Evolutionary conservation across 2,888 invertebrate genomes (phyloP).

Genomic region (Mylabris sibirica): DNA sequence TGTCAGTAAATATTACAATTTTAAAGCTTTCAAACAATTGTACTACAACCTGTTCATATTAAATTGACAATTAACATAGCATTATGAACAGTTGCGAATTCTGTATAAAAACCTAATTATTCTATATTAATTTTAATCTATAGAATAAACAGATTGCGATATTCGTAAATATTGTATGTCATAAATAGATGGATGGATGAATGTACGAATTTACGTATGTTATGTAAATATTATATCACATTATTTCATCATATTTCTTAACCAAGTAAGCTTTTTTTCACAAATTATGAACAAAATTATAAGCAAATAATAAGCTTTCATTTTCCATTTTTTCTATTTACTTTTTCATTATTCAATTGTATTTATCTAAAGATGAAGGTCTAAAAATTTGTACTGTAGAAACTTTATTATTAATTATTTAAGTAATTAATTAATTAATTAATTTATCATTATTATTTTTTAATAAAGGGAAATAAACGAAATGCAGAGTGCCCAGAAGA

Average conservation of each 20-base stretch:
- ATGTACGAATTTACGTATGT: constrained; percentile 28
- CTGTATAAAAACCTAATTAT: constrained; percentile 31
- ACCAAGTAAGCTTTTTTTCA: constrained; percentile 33
- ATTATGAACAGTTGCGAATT: constrained; percentile 24
- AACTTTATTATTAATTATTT: constrained; percentile 8
- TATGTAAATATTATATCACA: constrained; percentile 31
- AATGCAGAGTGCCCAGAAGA: constrained; percentile 56
- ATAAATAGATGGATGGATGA: constrained; percentile 23
- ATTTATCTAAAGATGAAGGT: constrained; percentile 27
- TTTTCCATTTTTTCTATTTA: background rate
- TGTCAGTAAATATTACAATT: constrained; percentile 19
- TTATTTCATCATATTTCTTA: constrained; percentile 30
- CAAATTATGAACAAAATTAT: constrained; percentile 1
- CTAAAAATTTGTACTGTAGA: constrained; percentile 36
- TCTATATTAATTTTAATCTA: constrained; percentile 19
- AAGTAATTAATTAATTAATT: background rate
- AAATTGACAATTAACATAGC: constrained; percentile 18
- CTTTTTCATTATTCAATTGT: background rate
- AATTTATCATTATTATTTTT: background rate
- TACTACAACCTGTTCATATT: constrained; percentile 20
- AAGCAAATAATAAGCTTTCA: background rate
- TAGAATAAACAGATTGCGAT: constrained; percentile 1
- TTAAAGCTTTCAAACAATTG: constrained; percentile 30
- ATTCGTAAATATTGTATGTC: constrained; percentile 18
- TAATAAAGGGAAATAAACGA: constrained; percentile 36